Evolutionary conservation across 2,797 vertebrate genomes (phyloP).

Genomic region (Lemur catta): DNA sequence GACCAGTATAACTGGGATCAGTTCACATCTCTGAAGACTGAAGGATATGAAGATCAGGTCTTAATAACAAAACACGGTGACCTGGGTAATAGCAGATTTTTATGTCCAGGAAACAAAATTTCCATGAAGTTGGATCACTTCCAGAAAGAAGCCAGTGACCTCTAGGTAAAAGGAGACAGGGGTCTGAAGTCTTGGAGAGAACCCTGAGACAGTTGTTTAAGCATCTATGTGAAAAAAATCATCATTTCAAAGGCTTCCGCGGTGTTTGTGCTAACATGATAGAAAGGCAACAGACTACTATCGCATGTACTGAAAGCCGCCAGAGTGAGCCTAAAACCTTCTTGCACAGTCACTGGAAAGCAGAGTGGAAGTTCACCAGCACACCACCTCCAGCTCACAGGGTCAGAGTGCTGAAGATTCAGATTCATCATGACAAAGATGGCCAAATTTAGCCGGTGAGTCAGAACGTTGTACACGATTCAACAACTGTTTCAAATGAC

Average conservation of each 20-base stretch:
- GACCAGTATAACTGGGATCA: slow-evolving; percentile 95
- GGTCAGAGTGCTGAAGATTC: slow-evolving; percentile 91
- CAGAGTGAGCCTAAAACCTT: slow-evolving; percentile 94
- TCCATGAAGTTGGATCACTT: slow-evolving; percentile 94
- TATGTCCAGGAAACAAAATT: slow-evolving; percentile 91
- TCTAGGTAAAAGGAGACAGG: slow-evolving; percentile 84
- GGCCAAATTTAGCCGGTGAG: slow-evolving; percentile 93
- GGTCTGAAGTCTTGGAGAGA: slow-evolving; percentile 88
- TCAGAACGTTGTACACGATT: slow-evolving; percentile 91
- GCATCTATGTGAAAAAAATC: slow-evolving; percentile 92
- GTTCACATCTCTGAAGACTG: slow-evolving; percentile 90
- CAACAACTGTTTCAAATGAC: slow-evolving; percentile 88
- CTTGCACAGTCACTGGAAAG: slow-evolving; percentile 92
- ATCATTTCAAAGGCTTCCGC: slow-evolving; percentile 91
- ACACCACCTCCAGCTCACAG: slow-evolving; percentile 88
- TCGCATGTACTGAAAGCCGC: slow-evolving; percentile 92
- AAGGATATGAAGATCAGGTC: slow-evolving; percentile 91
- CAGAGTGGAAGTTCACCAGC: slow-evolving; percentile 92
- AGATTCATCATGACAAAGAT: slow-evolving; percentile 95
- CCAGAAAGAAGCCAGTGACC: slow-evolving; percentile 90
- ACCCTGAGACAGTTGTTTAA: slow-evolving; percentile 88
- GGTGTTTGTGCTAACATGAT: slow-evolving; percentile 94
- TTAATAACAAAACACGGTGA: slow-evolving; percentile 94
- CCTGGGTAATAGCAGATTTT: slow-evolving; percentile 91
- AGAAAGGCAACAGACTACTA: slow-evolving; percentile 92